Evolutionary conservation across 2,888 invertebrate species (phyloP), one percentile per base, ranked within the genome.

Genomic region (Platycnemis pennipes): DNA sequence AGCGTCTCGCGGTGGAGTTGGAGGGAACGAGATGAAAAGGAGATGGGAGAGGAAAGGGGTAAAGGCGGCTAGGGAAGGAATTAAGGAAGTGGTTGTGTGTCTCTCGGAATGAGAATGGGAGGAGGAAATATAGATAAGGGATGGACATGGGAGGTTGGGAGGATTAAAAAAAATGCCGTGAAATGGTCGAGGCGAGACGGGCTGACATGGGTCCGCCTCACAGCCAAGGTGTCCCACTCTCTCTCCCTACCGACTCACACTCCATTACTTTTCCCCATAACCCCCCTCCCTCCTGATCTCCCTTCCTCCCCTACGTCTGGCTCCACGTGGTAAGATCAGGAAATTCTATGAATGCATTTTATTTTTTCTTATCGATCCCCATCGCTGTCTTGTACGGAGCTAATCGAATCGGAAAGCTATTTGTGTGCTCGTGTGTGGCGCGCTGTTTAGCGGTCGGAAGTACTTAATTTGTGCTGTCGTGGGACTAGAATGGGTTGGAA

Each of bases 21-120:
- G 37, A 77, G 26, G 26, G 53, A n/a, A 45, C n/a, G 45, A n/a
- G 44, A n/a, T 63, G 63, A 56, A 56, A 56, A 37, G 56, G 8
- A 88, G 87, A 87, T 11, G 88, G 56, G 45, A 53, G 37, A 63
- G 37, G 37, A 7, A 11, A n/a, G 45, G 16, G 42, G 46, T 44
- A 19, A n/a, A n/a, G 46, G 87, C 42, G 86, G 45, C 7, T 13
- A 44, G 46, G 87, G 46, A 13, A 37, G 46, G 87, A 46, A 87
- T 87, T 46, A 87, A 87, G 87, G 87, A 87, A 45, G 87, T 87
- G 87, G 46, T 46, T 46, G 87, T 87, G 37, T 87, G 45, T 87
- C 44, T 44, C 46, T 46, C 45, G 87, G 87, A 87, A n/a, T 44
- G 87, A n/a, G 45, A 87, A 87, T 22, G n/a, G 77, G 77, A 26